Evolutionary conservation across 92 coral and sea anemone species (phyloP).

Genomic region (Porites rus): DNA sequence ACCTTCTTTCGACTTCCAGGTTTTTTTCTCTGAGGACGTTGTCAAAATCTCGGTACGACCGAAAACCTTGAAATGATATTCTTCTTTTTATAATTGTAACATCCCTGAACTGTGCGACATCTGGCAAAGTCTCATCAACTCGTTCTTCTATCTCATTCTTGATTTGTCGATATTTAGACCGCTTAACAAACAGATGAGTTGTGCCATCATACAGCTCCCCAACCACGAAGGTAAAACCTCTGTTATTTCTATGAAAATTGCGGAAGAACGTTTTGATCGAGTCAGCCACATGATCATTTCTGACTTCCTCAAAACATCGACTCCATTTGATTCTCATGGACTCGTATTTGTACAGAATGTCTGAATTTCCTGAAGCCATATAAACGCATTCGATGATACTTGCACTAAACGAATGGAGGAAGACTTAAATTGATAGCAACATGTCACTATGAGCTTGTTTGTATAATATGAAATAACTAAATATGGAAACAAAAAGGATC

Average conservation of each 20-base stretch:
- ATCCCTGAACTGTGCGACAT: constrained; percentile 28
- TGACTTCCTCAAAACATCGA: constrained; percentile 14
- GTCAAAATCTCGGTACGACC: constrained; percentile 27
- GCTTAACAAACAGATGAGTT: constrained; percentile 47
- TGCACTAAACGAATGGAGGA: neutral
- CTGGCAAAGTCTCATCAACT: constrained; percentile 36
- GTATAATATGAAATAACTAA: too few species aligned
- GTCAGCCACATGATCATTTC: neutral
- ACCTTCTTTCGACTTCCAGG: constrained; percentile 35
- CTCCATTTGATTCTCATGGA: constrained; percentile 46
- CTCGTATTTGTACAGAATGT: constrained; percentile 55
- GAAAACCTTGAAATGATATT: constrained; percentile 20
- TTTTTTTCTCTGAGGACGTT: constrained; percentile 22
- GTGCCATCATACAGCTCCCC: constrained; percentile 60
- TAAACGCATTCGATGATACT: neutral
- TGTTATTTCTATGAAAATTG: constrained; percentile 51
- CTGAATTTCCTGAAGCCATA: constrained; percentile 10
- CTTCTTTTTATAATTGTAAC: neutral
- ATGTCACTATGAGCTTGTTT: neutral
- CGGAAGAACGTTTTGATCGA: constrained; percentile 51
- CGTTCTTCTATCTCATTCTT: constrained; percentile 60
- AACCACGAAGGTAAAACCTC: constrained; percentile 46
- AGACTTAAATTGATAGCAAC: neutral
- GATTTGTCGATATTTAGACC: constrained; percentile 46
- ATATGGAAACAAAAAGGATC: too few species aligned